A percentile compares a stretch with the other conserved stretches of the same genome.
These are phyloP conservation scores for Ephestia elutella DNA, from an alignment of 1,140 invertebrate species.

Conservation along the genomic window DNA sequence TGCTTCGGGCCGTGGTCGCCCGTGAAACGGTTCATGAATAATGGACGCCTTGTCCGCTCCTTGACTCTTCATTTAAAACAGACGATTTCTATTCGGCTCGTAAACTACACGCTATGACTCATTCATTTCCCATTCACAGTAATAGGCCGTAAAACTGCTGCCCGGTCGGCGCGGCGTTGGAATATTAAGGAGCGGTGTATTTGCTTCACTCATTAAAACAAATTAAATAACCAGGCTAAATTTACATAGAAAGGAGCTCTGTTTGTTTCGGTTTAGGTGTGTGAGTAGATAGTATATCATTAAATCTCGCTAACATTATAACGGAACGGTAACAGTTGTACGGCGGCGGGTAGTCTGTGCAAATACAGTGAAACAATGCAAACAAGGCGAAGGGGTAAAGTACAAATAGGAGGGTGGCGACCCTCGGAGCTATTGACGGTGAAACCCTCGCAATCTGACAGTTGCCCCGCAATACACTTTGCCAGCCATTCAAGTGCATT, in stretches of 20 bases:
- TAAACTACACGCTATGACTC: constrained; percentile 67
- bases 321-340: constrained; percentile 56
- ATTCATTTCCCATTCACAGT: constrained; percentile 68
- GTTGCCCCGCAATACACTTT: constrained; percentile 32
- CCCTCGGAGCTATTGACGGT: constrained; percentile 38
- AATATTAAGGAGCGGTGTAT: constrained; percentile 56
- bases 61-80: constrained; percentile 69
- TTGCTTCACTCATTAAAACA: constrained; percentile 23
- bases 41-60: constrained; percentile 64
- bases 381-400: constrained; percentile 50
- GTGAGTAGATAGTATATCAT: constrained; percentile 32
- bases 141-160: constrained; percentile 69
- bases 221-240: constrained; percentile 5
- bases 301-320: constrained; percentile 51
- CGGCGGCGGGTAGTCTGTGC: constrained; percentile 42
- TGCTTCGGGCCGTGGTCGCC: constrained; percentile 34
- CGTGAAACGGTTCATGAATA: constrained; percentile 68
- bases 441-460: constrained; percentile 41
- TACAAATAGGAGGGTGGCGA: constrained; percentile 47
- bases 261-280: constrained; percentile 14
- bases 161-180: constrained; percentile 32
- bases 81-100: constrained; percentile 71
- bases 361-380: constrained; percentile 58
- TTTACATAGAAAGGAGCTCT: neutral
- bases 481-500: constrained; percentile 34